Base-by-base conservation (phyloP, 2,797 vertebrate species). In the Argentina silus region DNA sequence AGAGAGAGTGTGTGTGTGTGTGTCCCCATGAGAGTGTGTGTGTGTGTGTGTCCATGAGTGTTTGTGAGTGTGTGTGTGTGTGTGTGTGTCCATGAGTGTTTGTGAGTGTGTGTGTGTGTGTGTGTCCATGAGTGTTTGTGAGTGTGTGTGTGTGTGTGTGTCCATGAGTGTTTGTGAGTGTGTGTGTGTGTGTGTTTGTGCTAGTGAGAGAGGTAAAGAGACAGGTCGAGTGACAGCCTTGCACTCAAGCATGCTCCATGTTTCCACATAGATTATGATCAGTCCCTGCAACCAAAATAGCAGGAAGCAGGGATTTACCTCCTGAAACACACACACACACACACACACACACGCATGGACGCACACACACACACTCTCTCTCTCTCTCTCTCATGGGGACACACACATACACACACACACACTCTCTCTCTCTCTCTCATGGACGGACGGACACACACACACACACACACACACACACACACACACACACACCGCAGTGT, bases 221-320 rank as follows among this genome's bases (percentile, higher is more conserved):
- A 53, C 10, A 59, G 65, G 68, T 27, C 45, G 19, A 69, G 60
- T 69, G 66, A 64, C 47, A 75, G 75, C 47, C 60, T 68, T 74
- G 70, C 59, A 65, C 55, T 78, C 70, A 68, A 79, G 71, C 77
- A 69, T 76, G 74, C 71, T 69, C 62, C 62, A 69, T 67, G 80
- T 83, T 82, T 87, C 61, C 70, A 69, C 61, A n/a, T 66, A 77
- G 69, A 86, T 77, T 83, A 70, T 82, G 77, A 85, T 89, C 83
- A 69, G 72, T 81, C 66, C 21, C 62, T 79, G 51, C 67, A 70
- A 72, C 62, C 74, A 88, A 69, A 84, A 79, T 45, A 78, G 69
- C 79, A 89, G 85, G 83, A 90, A 90, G 80, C 73, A 75, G 70
- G 74, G 74, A 83, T 78, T 83, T 83, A 85, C 87, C 81, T 90